Evolutionary conservation across 1,140 invertebrate genomes (phyloP), one percentile per base, ranked within the genome.

Genomic region (Tetraneura akinire): DNA sequence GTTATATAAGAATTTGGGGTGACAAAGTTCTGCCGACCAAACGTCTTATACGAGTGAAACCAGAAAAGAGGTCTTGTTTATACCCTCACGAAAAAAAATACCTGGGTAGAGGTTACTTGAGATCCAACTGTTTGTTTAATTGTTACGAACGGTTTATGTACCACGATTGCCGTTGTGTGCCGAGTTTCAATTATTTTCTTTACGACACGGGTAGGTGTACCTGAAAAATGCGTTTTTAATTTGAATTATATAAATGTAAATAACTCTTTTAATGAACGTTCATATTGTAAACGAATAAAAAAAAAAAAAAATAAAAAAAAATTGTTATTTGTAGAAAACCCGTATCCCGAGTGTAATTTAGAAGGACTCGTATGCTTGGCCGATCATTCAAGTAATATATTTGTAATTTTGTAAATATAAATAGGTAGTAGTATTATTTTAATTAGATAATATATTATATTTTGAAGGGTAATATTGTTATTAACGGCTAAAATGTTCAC

Each of bases 331-430:
- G n/a, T 71, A 42, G 80, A 78, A 14, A 26, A 47, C n/a, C 23
- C 66, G 4, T 62, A 71, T 53, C 70, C 66, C 45, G 74, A 80
- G 13, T 83, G 83, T 51, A 76, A 81, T 78, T 53, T 83, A 16
- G 81, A 81, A 60, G 83, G 81, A 16, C 29, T 83, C 0, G 21
- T 82, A 21, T 84, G 83, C 62, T 71, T 84, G 14, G 81, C 81
- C 13, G 74, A 81, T 26, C 73, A 81, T 45, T 81, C 83, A 23
- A 70, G 83, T 84, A 83, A 80, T 47, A n/a, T n/a, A n/a, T n/a
- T n/a, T n/a, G n/a, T n/a, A n/a, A n/a, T n/a, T n/a, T n/a, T n/a
- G n/a, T n/a, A n/a, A n/a, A n/a, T n/a, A n/a, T n/a, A n/a, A n/a
- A n/a, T n/a, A n/a, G n/a, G n/a, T n/a, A n/a, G n/a, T n/a, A n/a